Percentiles rank a stretch among this genome's conserved stretches.
Conservation (phyloP, 2,888 invertebrate species). For the Chymomyza amoena region DNA sequence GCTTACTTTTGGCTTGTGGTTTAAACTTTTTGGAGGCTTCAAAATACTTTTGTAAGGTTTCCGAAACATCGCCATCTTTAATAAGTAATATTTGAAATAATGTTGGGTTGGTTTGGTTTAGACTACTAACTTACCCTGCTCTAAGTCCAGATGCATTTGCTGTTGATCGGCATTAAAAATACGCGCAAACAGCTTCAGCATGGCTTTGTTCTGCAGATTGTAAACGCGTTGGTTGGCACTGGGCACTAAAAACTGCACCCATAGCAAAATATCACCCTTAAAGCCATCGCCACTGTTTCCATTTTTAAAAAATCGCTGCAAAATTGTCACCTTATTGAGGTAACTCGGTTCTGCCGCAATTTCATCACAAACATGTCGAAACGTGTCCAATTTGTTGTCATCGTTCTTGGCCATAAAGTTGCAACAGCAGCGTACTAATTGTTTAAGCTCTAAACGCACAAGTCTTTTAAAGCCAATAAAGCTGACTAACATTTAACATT, state of each 20-base stretch:
- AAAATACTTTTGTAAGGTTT: slow-evolving; percentile 89
- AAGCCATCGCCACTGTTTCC: slow-evolving; percentile 83
- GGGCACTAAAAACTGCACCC: slow-evolving; percentile 91
- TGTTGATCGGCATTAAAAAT: slow-evolving; percentile 87
- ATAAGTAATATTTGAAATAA: not conserved
- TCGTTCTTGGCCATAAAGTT: slow-evolving; percentile 73
- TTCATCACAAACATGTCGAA: slow-evolving; percentile 87
- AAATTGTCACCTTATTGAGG: slow-evolving; percentile 87
- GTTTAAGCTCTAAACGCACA: not conserved
- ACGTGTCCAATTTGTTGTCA: slow-evolving; percentile 88
- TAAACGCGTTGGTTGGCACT: slow-evolving; percentile 91
- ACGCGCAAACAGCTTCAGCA: slow-evolving; percentile 91
- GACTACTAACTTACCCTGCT: slow-evolving; percentile 81
- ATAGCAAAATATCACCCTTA: slow-evolving; percentile 87
- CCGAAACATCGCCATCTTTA: slow-evolving; percentile 87
- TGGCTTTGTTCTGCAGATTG: slow-evolving; percentile 94
- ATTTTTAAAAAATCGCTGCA: slow-evolving; percentile 84
- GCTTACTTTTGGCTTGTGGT: slow-evolving; percentile 84
- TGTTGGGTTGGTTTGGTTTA: not conserved
- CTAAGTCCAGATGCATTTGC: slow-evolving; percentile 91
- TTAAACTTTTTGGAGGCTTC: slow-evolving; percentile 82
- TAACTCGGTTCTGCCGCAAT: slow-evolving; percentile 89
- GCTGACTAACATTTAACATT: slow-evolving; percentile 38
- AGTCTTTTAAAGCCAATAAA: not conserved
- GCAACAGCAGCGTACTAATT: slow-evolving; percentile 1